A percentile compares a stretch with the other conserved stretches of the same genome.
Conservation (phyloP, 2,113 vertebrate species). For the Eudyptes chrysolophus region DNA sequence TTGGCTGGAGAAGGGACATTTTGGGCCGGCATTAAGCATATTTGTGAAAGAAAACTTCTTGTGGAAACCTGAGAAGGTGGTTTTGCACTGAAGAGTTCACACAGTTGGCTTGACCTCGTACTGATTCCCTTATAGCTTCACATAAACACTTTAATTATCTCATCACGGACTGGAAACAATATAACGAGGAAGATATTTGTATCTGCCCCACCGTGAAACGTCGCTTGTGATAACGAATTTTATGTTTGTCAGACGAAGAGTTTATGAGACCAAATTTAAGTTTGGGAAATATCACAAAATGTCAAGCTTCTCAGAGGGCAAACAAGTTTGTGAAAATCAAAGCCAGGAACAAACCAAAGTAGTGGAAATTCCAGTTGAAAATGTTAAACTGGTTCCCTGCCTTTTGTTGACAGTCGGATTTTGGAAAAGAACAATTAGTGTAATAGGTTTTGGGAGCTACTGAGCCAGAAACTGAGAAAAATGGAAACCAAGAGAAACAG, state of each 20-base stretch:
- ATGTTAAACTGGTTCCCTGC: slow-evolving; percentile 12
- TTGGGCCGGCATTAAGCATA: background rate
- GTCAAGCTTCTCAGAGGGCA: background rate
- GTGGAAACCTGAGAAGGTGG: background rate
- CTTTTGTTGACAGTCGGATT: slow-evolving; percentile 27
- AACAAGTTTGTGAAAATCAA: background rate
- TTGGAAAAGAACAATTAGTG: slow-evolving; percentile 53
- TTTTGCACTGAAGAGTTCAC: background rate
- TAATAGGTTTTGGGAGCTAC: slow-evolving; percentile 44
- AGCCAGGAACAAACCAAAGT: background rate
- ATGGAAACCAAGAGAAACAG: slow-evolving; percentile 54
- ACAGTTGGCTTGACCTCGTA: background rate
- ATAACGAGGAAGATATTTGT: background rate
- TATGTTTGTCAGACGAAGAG: background rate
- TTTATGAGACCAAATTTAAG: background rate
- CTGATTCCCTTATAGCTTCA: background rate
- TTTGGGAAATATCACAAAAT: background rate
- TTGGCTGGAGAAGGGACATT: background rate
- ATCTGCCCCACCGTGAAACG: background rate
- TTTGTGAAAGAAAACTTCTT: background rate
- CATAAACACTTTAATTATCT: background rate
- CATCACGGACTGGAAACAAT: background rate
- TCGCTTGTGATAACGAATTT: background rate
- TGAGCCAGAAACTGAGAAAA: slow-evolving; percentile 54
- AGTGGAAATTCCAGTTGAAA: slow-evolving; percentile 21